Percentiles rank a stretch among this genome's conserved stretches.
phyloP scores from a whole-genome alignment of 64 coral and sea anemone genomes.

The Catalaphyllia jardinei region DNA sequence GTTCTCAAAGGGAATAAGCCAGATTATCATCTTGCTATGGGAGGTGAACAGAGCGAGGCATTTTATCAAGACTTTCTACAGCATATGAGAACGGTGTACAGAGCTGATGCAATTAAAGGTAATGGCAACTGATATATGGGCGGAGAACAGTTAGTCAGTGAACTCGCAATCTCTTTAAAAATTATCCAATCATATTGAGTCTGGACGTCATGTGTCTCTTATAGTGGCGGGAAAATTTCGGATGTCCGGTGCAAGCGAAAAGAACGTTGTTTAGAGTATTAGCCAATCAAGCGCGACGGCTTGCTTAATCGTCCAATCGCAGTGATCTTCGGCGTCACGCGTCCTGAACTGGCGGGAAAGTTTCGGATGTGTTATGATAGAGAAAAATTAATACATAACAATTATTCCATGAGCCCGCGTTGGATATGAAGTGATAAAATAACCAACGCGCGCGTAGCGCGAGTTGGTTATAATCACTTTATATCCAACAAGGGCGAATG shows the following conservation, averaged over 20 bases:
- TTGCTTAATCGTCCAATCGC: not conserved
- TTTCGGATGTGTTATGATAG: not conserved
- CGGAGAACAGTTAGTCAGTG: no score
- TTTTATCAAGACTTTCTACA: conserved; percentile 95
- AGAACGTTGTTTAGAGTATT: not conserved
- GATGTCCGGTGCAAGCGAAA: not conserved
- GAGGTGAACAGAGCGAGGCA: conserved; percentile 76
- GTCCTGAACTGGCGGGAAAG: not conserved
- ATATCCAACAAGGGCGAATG: no score
- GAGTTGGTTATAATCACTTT: no score
- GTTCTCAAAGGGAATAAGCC: conserved; percentile 95
- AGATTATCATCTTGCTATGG: conserved; percentile 95
- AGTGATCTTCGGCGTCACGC: not conserved
- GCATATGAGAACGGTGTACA: conserved; percentile 67
- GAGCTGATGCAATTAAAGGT: conserved; percentile 91
- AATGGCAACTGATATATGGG: not conserved
- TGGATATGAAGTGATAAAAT: no score
- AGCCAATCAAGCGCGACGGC: not conserved
- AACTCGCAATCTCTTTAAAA: no score
- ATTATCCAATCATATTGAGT: no score
- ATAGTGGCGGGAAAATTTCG: not conserved
- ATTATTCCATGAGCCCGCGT: no score
- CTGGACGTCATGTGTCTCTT: no score
- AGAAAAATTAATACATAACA: not conserved
- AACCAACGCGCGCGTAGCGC: no score